Percentiles rank a stretch among this genome's conserved stretches.
These are phyloP conservation scores for Pomacea canaliculata DNA, from an alignment of 2,888 invertebrate species.

Conservation along the genomic window DNA sequence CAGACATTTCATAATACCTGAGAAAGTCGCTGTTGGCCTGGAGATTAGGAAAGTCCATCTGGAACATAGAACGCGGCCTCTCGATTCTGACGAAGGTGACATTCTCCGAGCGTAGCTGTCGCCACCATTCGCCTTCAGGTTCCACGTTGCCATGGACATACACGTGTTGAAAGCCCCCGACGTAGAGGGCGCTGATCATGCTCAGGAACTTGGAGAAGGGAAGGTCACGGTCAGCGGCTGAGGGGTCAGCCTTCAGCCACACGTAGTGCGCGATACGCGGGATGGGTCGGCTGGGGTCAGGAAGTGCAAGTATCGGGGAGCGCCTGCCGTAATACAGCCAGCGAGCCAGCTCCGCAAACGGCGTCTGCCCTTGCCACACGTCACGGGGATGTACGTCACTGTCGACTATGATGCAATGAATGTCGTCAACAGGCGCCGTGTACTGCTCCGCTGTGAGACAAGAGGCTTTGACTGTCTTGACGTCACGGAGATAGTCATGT, in stretches of 20 bases:
- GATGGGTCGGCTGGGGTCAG: slow-evolving; percentile 4
- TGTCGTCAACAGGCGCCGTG: neutral
- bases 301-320: neutral
- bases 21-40: slow-evolving; percentile 16
- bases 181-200: slow-evolving; percentile 30
- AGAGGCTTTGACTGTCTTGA: neutral
- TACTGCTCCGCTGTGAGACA: slow-evolving; percentile 6
- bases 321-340: slow-evolving; percentile 27
- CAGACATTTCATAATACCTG: neutral
- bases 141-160: slow-evolving; percentile 29
- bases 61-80: slow-evolving; percentile 6
- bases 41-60: slow-evolving; percentile 6
- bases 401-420: neutral
- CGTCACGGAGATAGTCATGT: neutral
- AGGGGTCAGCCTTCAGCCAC: neutral
- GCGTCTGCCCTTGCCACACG: slow-evolving; percentile 14
- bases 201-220: slow-evolving; percentile 28
- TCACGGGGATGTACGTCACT: slow-evolving; percentile 17
- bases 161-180: slow-evolving; percentile 31
- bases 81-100: slow-evolving; percentile 22
- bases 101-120: slow-evolving; percentile 6
- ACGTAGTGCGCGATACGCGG: slow-evolving; percentile 22
- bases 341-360: slow-evolving; percentile 17
- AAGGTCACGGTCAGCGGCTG: too few species aligned
- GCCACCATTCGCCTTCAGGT: slow-evolving; percentile 33